These are phyloP conservation scores for Petrocephalus sullivani DNA, from an alignment of 2,797 vertebrate genomes.

Conservation along the genomic window DNA sequence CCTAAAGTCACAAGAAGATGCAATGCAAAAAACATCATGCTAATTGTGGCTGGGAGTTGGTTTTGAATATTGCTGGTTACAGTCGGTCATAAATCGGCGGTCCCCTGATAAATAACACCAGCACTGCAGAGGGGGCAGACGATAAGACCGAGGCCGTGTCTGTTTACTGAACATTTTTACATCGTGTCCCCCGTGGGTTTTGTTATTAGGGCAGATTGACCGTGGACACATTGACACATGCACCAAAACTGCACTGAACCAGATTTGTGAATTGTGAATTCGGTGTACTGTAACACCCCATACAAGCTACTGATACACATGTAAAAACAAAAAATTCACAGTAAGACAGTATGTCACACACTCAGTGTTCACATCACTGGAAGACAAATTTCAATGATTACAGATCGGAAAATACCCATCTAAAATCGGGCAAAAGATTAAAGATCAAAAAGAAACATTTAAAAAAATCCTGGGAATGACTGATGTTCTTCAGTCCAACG, in stretches of 20 bases:
- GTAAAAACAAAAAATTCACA: neutral
- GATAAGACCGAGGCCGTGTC: neutral
- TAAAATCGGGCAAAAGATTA: neutral
- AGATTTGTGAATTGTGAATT: neutral
- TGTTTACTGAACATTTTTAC: neutral
- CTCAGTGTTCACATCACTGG: constrained; percentile 68
- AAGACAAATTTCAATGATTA: neutral
- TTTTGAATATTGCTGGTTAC: neutral
- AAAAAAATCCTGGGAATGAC: neutral
- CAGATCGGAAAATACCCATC: neutral
- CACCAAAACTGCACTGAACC: too few species aligned
- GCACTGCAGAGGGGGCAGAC: neutral
- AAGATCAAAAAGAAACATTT: neutral
- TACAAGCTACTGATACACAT: neutral
- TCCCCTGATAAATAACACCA: neutral
- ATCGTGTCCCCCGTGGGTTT: too few species aligned
- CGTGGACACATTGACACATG: neutral
- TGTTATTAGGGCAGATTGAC: neutral
- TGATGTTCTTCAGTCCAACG: neutral
- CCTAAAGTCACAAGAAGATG: neutral
- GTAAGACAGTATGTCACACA: constrained; percentile 53
- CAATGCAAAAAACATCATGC: neutral
- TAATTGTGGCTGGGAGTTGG: neutral
- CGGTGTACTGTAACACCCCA: too few species aligned
- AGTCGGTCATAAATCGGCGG: neutral